These are phyloP conservation scores for Sclerurus mexicanus DNA, from an alignment of 2,113 vertebrate genomes.

Conservation along the genomic window DNA sequence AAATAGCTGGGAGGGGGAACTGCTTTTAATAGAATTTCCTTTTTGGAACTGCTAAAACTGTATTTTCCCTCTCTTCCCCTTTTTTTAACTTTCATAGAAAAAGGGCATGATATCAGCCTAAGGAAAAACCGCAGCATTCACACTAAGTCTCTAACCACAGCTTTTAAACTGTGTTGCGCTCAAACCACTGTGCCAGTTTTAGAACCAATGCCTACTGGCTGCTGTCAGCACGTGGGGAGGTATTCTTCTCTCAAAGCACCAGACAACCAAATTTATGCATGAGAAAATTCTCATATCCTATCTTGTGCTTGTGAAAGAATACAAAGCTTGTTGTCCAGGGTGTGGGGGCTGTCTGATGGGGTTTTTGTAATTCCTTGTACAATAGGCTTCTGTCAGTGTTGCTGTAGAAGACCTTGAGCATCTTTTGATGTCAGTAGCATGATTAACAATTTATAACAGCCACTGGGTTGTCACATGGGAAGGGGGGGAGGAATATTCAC, in stretches of 20 bases:
- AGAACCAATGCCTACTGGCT: neutral
- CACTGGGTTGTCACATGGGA: neutral
- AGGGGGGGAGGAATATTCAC: neutral
- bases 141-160: neutral
- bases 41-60: neutral
- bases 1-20: neutral
- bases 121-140: neutral
- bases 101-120: neutral
- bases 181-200: neutral
- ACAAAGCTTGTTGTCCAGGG: conserved; percentile 25
- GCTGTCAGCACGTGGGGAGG: neutral
- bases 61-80: neutral
- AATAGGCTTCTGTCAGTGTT: conserved; percentile 31
- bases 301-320: neutral
- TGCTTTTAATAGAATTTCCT: neutral
- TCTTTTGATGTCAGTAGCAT: conserved; percentile 30
- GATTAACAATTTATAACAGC: conserved; percentile 4
- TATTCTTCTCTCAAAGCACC: conserved; percentile 16
- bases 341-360: neutral
- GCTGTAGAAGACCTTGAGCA: conserved; percentile 20
- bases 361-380: neutral
- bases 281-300: conserved; percentile 54
- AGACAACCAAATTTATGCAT: conserved; percentile 53
- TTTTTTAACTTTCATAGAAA: neutral
- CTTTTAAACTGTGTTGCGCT: neutral